Conservation (phyloP, 2,113 vertebrate species). For the Oreochromis aureus region DNA sequence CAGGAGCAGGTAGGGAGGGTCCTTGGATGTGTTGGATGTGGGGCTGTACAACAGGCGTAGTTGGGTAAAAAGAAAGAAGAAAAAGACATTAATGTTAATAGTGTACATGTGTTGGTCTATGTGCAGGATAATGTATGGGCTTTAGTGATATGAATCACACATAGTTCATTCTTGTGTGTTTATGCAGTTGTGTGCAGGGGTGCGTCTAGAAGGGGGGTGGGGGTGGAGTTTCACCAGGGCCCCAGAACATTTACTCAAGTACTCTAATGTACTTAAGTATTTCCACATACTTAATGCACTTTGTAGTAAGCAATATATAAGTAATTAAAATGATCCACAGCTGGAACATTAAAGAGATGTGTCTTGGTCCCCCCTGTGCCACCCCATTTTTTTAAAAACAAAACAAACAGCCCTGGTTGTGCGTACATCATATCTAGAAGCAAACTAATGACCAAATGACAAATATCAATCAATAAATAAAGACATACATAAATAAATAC, state of each 20-base stretch:
- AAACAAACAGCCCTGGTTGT: neutral
- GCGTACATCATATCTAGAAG: neutral
- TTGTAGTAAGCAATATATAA: neutral
- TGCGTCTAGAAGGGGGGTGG: neutral
- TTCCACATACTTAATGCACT: neutral
- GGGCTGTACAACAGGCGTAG: neutral
- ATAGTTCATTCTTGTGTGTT: neutral
- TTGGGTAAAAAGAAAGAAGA: neutral
- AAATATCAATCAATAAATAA: neutral
- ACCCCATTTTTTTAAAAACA: neutral
- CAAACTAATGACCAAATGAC: neutral
- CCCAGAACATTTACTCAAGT: neutral
- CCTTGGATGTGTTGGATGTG: neutral
- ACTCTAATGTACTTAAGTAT: neutral
- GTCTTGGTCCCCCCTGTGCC: neutral
- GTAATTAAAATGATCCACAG: neutral
- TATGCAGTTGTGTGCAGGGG: neutral
- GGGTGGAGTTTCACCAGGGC: neutral
- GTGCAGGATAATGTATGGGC: neutral
- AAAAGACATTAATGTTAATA: neutral
- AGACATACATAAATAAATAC: neutral
- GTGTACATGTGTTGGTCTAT: neutral
- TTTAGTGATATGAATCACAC: neutral
- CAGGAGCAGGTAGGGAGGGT: slow-evolving; percentile 85
- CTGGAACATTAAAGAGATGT: neutral